Base-by-base conservation (phyloP, 2,888 invertebrate species). In the Pelosia muscerda region DNA sequence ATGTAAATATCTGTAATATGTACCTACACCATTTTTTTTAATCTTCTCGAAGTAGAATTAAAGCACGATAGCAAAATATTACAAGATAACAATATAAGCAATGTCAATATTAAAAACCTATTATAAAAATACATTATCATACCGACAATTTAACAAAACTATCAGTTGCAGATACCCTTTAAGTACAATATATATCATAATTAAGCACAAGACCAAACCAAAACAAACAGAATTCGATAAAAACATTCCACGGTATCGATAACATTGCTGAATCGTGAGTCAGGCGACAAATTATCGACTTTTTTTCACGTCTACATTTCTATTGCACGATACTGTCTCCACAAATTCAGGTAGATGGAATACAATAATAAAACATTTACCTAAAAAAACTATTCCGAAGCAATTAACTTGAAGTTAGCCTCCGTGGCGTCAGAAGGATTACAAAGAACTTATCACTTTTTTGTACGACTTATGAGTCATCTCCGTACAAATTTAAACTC, bases 401-500 rank as follows among this genome's bases (percentile, higher is more conserved):
- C 94, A 94, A 95, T 95, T 94, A 95, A 93, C 89, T 90, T 83
- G 79, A 84, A 88, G 86, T 93, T 88, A 93, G 89, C 90, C 90
- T 88, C 88, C 77, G 82, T 93, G 94, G 94, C 94, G 94, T 94
- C 94, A 93, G 91, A 82, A 86, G 90, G 92, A 93, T 94, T 93
- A 94, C 93, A 93, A 92, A 89, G 89, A 91, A 92, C 89, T 92
- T 94, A 93, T 92, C 92, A 91, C 90, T 88, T 91, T 92, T 92
- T 91, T 91, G 86, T 88, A 72, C 68, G 68, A 76, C 66, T 70
- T 31, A 69, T 68, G 38, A 64, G 59, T 62, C 69, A 65, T 42
- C n/a, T 57, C 1, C 26, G 72, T 65, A 66, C 68, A 60, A 75
- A 68, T 49, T 66, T 64, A 49, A 76, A 75, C 78, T 59, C 73